Conservation (phyloP, 2,113 vertebrate species). For the Thalassarche chlororhynchos region DNA sequence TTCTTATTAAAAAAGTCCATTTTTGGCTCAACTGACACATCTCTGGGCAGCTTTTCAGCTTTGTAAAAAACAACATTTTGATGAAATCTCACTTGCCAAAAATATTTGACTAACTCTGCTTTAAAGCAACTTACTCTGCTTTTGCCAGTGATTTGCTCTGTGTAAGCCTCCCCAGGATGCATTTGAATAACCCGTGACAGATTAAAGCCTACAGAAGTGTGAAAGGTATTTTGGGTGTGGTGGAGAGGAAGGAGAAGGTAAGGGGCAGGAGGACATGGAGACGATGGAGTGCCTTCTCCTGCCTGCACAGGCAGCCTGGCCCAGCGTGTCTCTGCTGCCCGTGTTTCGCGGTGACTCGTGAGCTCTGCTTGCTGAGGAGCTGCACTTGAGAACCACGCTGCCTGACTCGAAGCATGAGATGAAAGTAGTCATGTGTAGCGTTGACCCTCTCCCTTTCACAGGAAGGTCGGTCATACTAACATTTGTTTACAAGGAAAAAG, state of each 20-base stretch:
- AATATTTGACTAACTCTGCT: background rate
- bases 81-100: background rate
- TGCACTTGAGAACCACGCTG: background rate
- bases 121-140: background rate
- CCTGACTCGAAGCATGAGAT: background rate
- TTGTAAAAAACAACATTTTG: background rate
- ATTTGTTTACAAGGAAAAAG: background rate
- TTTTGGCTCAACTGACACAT: background rate
- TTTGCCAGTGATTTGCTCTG: background rate
- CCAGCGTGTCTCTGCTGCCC: rapidly evolving
- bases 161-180: background rate
- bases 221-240: background rate
- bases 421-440: background rate
- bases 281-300: background rate
- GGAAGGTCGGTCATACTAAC: background rate
- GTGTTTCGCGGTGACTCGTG: rapidly evolving
- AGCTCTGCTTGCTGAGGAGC: background rate
- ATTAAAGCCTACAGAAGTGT: background rate
- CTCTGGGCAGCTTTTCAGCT: background rate
- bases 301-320: background rate
- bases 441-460: background rate
- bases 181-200: background rate
- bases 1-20: background rate
- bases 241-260: background rate
- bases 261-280: background rate